These are phyloP conservation scores for Narcine bancroftii DNA, from an alignment of 2,113 vertebrate genomes.

Conservation along the genomic window DNA sequence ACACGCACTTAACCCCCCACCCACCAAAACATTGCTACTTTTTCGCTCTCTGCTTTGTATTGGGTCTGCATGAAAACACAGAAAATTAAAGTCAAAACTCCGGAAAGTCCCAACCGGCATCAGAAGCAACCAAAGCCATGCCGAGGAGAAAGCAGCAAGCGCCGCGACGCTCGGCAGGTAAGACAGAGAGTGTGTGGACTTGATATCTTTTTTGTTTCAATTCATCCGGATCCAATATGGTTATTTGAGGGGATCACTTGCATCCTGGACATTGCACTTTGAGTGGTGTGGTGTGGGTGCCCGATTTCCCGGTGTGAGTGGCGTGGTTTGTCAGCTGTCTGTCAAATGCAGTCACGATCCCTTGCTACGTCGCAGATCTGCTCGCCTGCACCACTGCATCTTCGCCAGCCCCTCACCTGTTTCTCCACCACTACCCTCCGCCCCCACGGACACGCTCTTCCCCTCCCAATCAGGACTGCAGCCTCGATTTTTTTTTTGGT, in stretches of 20 bases:
- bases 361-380: conserved; percentile 30
- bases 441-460: neutral
- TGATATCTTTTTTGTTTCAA: neutral
- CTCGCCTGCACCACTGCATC: neutral
- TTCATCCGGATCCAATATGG: neutral
- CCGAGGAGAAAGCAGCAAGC: conserved; percentile 95
- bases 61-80: conserved; percentile 70
- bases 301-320: conserved; percentile 40
- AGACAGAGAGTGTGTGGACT: conserved; percentile 35
- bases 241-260: too few species aligned
- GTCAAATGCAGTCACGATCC: conserved; percentile 46
- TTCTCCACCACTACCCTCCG: neutral
- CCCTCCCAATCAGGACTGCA: neutral
- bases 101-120: conserved; percentile 68
- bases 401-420: neutral
- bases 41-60: conserved; percentile 49
- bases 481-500: neutral
- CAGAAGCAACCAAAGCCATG: conserved; percentile 64
- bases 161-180: conserved; percentile 87
- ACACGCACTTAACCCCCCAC: neutral
- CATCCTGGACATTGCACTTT: too few species aligned
- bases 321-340: conserved; percentile 53
- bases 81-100: conserved; percentile 57
- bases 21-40: conserved; percentile 40
- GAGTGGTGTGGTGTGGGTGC: too few species aligned